Percentiles rank a stretch among this genome's conserved stretches.
phyloP scores from a whole-genome alignment of 2,888 invertebrate species.

The Dysmachus trigonus region DNA sequence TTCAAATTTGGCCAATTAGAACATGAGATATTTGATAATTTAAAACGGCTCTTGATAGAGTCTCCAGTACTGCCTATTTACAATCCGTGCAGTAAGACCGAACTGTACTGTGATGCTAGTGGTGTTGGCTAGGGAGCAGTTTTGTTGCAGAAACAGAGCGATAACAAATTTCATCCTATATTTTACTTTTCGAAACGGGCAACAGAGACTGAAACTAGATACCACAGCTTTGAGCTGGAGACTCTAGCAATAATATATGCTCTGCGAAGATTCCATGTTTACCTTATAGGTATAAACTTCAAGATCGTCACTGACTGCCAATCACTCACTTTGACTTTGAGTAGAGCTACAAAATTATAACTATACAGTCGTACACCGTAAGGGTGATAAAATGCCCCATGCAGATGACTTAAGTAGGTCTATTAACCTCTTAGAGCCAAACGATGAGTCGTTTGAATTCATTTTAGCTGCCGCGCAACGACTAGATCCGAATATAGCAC shows the following conservation, averaged over 20 bases:
- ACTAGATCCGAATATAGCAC: background rate
- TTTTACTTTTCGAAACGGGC: background rate
- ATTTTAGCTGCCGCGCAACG: background rate
- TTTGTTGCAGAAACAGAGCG: conserved; percentile 48
- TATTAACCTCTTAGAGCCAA: background rate
- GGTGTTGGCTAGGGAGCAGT: conserved; percentile 52
- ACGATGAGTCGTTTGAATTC: conserved; percentile 1
- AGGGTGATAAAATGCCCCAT: background rate
- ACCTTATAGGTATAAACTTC: conserved; percentile 52
- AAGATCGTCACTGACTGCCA: conserved; percentile 51
- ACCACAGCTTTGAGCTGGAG: background rate
- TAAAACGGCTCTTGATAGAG: conserved; percentile 49
- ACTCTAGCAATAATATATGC: conserved; percentile 49
- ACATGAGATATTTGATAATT: conserved; percentile 50
- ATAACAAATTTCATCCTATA: background rate
- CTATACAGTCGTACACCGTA: background rate
- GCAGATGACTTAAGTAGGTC: background rate
- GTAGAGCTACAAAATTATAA: conserved; percentile 7
- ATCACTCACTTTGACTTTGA: background rate
- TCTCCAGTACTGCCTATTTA: conserved; percentile 24
- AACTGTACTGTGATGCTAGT: conserved; percentile 55
- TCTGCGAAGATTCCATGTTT: conserved; percentile 52
- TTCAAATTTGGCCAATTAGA: conserved; percentile 51
- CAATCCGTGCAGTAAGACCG: conserved; percentile 52
- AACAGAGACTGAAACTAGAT: background rate